Conservation (phyloP, 1,140 invertebrate genomes). For the Harpegnathos saltator region DNA sequence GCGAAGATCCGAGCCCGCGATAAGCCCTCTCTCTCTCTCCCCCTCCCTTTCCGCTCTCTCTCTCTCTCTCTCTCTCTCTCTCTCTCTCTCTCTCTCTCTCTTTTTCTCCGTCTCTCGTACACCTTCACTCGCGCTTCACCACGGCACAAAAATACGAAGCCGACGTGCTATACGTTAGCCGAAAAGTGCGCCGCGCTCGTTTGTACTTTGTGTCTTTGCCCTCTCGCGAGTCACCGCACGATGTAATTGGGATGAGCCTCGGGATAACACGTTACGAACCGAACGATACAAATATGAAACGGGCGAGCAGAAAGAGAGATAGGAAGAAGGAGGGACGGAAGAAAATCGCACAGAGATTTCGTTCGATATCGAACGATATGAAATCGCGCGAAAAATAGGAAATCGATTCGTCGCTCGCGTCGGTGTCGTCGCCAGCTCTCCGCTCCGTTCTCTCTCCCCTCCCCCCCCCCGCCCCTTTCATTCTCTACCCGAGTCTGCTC, state of each 20-base stretch:
- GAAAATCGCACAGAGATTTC: conserved; percentile 33
- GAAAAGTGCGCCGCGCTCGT: conserved; percentile 40
- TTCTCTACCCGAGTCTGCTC: too few species aligned
- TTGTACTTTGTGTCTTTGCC: conserved; percentile 43
- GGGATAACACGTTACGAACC: conserved; percentile 36
- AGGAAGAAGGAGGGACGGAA: neutral
- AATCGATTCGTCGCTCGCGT: neutral
- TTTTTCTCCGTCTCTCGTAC: neutral
- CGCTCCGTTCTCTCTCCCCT: too few species aligned
- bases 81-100: too few species aligned
- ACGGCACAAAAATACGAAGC: conserved; percentile 33
- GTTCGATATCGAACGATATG: too few species aligned
- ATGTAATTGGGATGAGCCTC: conserved; percentile 29
- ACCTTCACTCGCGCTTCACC: conserved; percentile 18
- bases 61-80: neutral
- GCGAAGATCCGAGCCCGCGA: conserved; percentile 64
- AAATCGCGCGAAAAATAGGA: too few species aligned
- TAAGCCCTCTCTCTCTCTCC: conserved; percentile 32
- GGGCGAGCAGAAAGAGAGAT: conserved; percentile 22
- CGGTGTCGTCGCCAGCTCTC: too few species aligned
- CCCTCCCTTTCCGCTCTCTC: neutral
- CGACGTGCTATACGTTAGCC: conserved; percentile 9
- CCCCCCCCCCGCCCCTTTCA: too few species aligned
- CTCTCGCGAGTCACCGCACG: conserved; percentile 10
- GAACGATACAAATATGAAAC: conserved; percentile 5